phyloP scores from a whole-genome alignment of 2,888 invertebrate genomes.

The Tolmerus cingulatus region DNA sequence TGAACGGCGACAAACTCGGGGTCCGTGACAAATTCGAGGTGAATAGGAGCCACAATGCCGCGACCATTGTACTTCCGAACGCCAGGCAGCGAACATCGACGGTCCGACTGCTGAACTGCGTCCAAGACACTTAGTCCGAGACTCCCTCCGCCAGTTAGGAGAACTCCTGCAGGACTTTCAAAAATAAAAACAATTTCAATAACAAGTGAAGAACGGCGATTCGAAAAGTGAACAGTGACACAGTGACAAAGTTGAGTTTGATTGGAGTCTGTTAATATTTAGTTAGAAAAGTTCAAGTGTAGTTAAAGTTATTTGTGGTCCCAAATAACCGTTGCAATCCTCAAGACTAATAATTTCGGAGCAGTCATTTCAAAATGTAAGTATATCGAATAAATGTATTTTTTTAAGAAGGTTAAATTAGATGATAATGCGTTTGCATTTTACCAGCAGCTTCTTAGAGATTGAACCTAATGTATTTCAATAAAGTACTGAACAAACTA shows the following conservation, averaged over 20 bases:
- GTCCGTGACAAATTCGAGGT: background rate
- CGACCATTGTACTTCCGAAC: constrained; percentile 42
- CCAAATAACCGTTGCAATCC: background rate
- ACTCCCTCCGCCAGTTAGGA: background rate
- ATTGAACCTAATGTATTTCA: too few relatives aligned
- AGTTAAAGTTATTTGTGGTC: background rate
- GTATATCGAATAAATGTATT: background rate
- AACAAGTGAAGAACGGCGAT: background rate
- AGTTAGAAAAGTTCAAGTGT: background rate
- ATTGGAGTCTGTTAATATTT: background rate
- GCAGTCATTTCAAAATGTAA: background rate
- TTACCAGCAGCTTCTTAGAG: too few relatives aligned
- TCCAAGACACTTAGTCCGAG: background rate
- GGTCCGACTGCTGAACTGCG: background rate
- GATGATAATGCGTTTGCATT: too few relatives aligned
- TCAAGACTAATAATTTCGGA: background rate
- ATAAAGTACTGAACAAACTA: too few relatives aligned
- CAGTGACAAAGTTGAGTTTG: background rate
- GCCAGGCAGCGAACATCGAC: constrained; percentile 35
- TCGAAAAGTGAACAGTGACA: background rate
- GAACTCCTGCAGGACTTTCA: background rate
- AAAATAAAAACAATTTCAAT: background rate
- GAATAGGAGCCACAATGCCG: constrained; percentile 2
- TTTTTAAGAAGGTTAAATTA: background rate
- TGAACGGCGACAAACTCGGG: background rate